Evolutionary conservation across 2,888 invertebrate genomes (phyloP).

Genomic region (Nomada flava): DNA sequence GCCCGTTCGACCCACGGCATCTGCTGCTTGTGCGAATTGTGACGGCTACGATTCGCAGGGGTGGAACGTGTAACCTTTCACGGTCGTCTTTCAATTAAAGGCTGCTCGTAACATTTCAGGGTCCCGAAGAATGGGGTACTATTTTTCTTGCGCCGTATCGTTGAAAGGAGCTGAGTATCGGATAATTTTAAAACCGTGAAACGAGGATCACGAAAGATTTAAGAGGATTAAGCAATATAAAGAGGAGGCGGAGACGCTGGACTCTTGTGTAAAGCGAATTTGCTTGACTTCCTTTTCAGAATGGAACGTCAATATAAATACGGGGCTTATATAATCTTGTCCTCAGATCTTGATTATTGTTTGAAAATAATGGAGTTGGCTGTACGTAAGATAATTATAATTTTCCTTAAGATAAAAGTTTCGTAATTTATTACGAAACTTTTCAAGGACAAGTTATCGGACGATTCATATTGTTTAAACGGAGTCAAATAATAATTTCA

Average conservation of each 20-base stretch:
- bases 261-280: too few species aligned
- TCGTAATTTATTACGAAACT: too few species aligned
- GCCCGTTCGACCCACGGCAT: conserved; percentile 66
- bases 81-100: conserved; percentile 1
- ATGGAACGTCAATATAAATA: too few species aligned
- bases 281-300: too few species aligned
- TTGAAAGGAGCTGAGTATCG: not conserved
- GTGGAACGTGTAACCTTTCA: conserved; percentile 6
- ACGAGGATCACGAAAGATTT: not conserved
- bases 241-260: not conserved
- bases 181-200: not conserved
- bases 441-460: too few species aligned
- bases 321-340: too few species aligned
- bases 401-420: too few species aligned
- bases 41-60: conserved; percentile 21
- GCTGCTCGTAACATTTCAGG: not conserved
- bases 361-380: too few species aligned
- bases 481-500: not conserved
- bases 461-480: too few species aligned
- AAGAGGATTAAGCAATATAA: not conserved
- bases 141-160: not conserved
- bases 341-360: too few species aligned
- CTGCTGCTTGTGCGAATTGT: conserved; percentile 53
- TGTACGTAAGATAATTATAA: too few species aligned
- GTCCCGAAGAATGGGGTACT: not conserved